These are phyloP conservation scores for Phycodurus eques DNA, from an alignment of 2,113 vertebrate genomes.

Conservation along the genomic window DNA sequence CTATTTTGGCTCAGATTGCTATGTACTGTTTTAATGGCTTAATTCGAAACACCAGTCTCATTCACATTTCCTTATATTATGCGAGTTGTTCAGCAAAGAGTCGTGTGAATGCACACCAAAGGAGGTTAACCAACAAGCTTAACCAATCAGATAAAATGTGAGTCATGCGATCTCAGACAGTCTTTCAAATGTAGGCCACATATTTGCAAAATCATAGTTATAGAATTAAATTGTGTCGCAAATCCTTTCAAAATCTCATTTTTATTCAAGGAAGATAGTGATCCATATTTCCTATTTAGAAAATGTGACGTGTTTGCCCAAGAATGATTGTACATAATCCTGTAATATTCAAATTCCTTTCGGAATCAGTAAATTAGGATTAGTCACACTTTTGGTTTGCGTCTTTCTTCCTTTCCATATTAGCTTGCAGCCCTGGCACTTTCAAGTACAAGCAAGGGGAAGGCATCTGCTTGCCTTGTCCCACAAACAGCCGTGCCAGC, in stretches of 20 bases:
- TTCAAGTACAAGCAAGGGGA: constrained; percentile 96
- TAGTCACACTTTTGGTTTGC: constrained; percentile 7
- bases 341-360: not conserved
- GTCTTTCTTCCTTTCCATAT: constrained; percentile 16
- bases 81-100: not conserved
- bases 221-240: not conserved
- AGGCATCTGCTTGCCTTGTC: constrained; percentile 84
- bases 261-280: not conserved
- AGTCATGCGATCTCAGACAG: constrained; percentile 6
- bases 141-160: constrained; percentile 1
- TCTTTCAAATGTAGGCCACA: constrained; percentile 6
- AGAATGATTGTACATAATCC: constrained; percentile 1
- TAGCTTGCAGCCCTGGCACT: constrained; percentile 86
- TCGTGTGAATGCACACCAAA: not conserved
- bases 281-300: not conserved
- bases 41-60: not conserved
- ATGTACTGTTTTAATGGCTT: not conserved
- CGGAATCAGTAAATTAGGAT: not conserved
- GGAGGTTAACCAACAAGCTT: not conserved
- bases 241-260: not conserved
- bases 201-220: not conserved
- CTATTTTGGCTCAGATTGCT: not conserved
- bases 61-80: not conserved
- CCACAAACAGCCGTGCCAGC: constrained; percentile 86
- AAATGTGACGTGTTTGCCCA: not conserved